Base-by-base conservation (phyloP, 1,140 invertebrate genomes). In the Heliothis subflexa region DNA sequence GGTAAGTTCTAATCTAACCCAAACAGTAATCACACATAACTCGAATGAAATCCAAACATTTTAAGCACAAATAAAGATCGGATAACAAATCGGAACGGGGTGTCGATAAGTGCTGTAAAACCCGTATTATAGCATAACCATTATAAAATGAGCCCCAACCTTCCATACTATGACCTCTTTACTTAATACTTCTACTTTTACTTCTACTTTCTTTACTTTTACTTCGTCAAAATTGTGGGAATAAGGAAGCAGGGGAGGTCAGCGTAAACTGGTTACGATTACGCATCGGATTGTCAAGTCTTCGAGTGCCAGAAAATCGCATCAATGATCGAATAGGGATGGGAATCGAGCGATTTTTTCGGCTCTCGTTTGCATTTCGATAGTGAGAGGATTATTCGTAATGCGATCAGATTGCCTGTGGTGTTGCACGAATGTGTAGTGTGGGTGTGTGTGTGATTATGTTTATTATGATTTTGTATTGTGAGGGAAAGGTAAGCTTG, bases 281-380 rank as follows among this genome's bases (percentile, higher is more conserved):
- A 82, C 78, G 80, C 59, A 74, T 79, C 83, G 84, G 84, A 85
- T 84, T 83, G 62, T 84, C 82, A 80, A 88, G 68, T 90, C 84
- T 64, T 87, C 83, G 86, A 91, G 89, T 86, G 88, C 80, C 78
- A 85, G 87, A 89, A 88, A 91, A 90, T 91, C 89, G 86, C 82
- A 85, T 91, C 82, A 89, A 66, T 78, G 71, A 71, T 81, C 76
- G 52, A 57, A 77, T 77, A 68, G 52, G 73, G 72, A 18, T 45
- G 76, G 40, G 76, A 66, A 28, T 54, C 25, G 18, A 45, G 49
- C 77, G 50, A 59, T 52, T 66, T 77, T 77, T 77, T 77, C 61
- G 40, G 16, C 13, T 45, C 61, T 66, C 61, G 28, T 77, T 77
- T 77, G 74, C 62, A 77, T 77, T 77, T 77, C 74, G 50, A 68